These are phyloP conservation scores for Lamproptera curius DNA, from an alignment of 2,888 invertebrate species.

Conservation along the genomic window DNA sequence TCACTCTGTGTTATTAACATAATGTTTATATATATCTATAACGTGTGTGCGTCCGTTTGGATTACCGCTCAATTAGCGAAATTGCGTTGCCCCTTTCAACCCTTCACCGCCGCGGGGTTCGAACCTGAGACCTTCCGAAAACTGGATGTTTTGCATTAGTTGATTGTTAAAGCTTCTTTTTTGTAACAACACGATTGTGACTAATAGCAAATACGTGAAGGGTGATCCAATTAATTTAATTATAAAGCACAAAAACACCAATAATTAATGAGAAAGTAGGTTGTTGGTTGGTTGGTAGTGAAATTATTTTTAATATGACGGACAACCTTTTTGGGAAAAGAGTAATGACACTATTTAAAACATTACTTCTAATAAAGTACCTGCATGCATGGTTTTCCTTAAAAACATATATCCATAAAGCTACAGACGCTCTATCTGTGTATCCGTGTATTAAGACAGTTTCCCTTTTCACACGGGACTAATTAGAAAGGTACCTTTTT, in stretches of 20 bases:
- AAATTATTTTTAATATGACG: no score
- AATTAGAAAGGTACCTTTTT: no score
- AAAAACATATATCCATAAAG: no score
- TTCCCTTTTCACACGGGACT: no score
- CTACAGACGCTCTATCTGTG: no score
- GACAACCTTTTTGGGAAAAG: no score
- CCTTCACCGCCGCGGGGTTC: slow-evolving; percentile 23
- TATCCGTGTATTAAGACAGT: no score
- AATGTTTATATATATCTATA: no score
- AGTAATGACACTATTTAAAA: no score
- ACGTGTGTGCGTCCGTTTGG: slow-evolving; percentile 22
- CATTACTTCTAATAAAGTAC: no score
- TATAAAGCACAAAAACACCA: not conserved
- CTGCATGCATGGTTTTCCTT: no score
- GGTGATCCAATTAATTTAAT: not conserved
- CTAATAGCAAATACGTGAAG: not conserved
- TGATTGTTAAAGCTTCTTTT: slow-evolving; percentile 1
- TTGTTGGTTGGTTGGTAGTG: not conserved
- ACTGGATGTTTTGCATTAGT: slow-evolving; percentile 5
- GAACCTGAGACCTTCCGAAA: not conserved
- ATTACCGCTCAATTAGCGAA: slow-evolving; percentile 34
- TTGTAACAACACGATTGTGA: not conserved
- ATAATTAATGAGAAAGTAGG: not conserved
- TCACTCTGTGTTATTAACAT: no score
- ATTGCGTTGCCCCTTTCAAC: slow-evolving; percentile 28